Conservation (phyloP, 2,888 invertebrate species). For the Chrysodeixis includens region DNA sequence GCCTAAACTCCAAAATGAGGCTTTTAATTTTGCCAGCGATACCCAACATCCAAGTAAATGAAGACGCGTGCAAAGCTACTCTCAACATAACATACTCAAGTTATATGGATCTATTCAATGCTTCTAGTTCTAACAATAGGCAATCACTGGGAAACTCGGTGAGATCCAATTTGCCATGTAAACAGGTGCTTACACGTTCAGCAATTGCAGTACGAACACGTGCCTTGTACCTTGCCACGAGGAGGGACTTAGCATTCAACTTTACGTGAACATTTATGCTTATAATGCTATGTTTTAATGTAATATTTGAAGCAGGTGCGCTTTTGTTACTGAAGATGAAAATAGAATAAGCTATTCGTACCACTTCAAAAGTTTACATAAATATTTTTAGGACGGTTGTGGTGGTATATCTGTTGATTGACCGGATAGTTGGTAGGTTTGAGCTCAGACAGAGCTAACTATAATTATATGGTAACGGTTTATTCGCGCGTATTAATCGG, state of each 20-base stretch:
- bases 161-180: conserved; percentile 9
- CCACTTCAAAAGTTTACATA: too few species aligned
- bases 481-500: too few species aligned
- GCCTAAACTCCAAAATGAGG: too few species aligned
- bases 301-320: not conserved
- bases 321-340: not conserved
- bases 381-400: too few species aligned
- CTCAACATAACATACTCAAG: not conserved
- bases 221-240: conserved; percentile 33
- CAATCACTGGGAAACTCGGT: not conserved
- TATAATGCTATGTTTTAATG: not conserved
- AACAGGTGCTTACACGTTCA: conserved; percentile 23
- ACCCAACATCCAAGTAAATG: too few species aligned
- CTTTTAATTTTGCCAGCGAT: too few species aligned
- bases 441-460: too few species aligned
- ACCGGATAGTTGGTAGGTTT: too few species aligned
- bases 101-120: not conserved
- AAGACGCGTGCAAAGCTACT: too few species aligned
- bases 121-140: not conserved
- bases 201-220: conserved; percentile 24
- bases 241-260: conserved; percentile 8
- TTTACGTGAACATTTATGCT: not conserved
- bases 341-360: not conserved
- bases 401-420: too few species aligned
- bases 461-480: too few species aligned